These are phyloP conservation scores for Phaedon cochleariae DNA, from an alignment of 2,888 invertebrate species.

Conservation along the genomic window DNA sequence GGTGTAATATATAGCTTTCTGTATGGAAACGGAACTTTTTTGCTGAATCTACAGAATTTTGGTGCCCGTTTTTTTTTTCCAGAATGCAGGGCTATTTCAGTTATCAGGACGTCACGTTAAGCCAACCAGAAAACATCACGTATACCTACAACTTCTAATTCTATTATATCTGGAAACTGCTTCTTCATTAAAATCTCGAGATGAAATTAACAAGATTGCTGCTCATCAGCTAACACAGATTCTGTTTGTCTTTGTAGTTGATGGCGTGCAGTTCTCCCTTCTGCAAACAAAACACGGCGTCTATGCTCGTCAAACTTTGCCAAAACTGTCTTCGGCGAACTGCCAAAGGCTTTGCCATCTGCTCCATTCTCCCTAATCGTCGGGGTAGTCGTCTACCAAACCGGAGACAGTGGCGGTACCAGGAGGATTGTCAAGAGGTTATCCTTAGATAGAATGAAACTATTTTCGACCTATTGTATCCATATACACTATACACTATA, in stretches of 20 bases:
- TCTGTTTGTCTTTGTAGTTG: conserved; percentile 48
- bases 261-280: conserved; percentile 17
- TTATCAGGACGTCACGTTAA: too few relatives aligned
- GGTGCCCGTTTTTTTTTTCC: too few relatives aligned
- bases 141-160: background rate
- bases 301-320: conserved; percentile 26
- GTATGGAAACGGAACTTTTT: too few relatives aligned
- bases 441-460: background rate
- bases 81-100: too few relatives aligned
- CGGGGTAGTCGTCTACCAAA: background rate
- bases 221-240: conserved; percentile 39
- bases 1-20: too few relatives aligned
- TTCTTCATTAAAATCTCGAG: conserved; percentile 17
- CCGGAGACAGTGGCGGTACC: background rate
- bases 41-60: too few relatives aligned
- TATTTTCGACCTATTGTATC: too few relatives aligned
- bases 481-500: too few relatives aligned
- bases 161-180: background rate
- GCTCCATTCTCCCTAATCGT: background rate
- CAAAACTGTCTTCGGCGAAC: conserved; percentile 25
- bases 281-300: conserved; percentile 28
- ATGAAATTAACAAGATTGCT: conserved; percentile 25
- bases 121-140: too few relatives aligned
- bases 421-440: background rate
- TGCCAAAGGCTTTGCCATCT: conserved; percentile 14